phyloP scores from a whole-genome alignment of 1,140 invertebrate genomes.

The Musca vetustissima region DNA sequence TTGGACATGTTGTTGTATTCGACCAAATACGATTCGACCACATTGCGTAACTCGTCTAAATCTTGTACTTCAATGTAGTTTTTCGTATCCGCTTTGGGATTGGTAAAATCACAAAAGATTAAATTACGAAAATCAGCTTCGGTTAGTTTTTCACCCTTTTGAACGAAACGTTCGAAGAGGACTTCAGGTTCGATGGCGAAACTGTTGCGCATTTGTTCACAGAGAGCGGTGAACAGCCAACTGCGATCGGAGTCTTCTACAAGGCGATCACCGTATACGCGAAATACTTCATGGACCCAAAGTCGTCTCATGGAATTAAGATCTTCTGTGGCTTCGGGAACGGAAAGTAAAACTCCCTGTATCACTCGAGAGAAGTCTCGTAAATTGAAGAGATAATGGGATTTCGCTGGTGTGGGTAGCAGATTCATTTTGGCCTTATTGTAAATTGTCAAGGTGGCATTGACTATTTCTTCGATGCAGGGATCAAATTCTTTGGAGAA shows the following conservation, averaged over 20 bases:
- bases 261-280: slow-evolving; percentile 92
- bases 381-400: slow-evolving; percentile 93
- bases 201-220: slow-evolving; percentile 60
- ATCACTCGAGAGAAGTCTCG: slow-evolving; percentile 93
- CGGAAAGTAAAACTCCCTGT: slow-evolving; percentile 87
- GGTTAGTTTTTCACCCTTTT: slow-evolving; percentile 37
- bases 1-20: slow-evolving; percentile 97
- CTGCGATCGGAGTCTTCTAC: slow-evolving; percentile 78
- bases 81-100: slow-evolving; percentile 87
- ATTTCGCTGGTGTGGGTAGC: slow-evolving; percentile 87
- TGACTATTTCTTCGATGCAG: slow-evolving; percentile 85
- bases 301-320: slow-evolving; percentile 85
- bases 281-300: slow-evolving; percentile 92
- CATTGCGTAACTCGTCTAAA: slow-evolving; percentile 76
- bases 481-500: slow-evolving; percentile 96
- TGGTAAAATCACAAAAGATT: slow-evolving; percentile 93
- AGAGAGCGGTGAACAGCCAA: slow-evolving; percentile 76
- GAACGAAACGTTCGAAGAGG: slow-evolving; percentile 53
- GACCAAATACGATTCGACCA: slow-evolving; percentile 87
- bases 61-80: slow-evolving; percentile 88
- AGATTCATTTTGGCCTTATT: slow-evolving; percentile 80
- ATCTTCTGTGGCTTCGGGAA: slow-evolving; percentile 88
- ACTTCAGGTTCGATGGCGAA: slow-evolving; percentile 53
- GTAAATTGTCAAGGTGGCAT: slow-evolving; percentile 84
- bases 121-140: slow-evolving; percentile 76